Conservation (phyloP, 2,888 invertebrate genomes). For the Mellilla xanthometata region DNA sequence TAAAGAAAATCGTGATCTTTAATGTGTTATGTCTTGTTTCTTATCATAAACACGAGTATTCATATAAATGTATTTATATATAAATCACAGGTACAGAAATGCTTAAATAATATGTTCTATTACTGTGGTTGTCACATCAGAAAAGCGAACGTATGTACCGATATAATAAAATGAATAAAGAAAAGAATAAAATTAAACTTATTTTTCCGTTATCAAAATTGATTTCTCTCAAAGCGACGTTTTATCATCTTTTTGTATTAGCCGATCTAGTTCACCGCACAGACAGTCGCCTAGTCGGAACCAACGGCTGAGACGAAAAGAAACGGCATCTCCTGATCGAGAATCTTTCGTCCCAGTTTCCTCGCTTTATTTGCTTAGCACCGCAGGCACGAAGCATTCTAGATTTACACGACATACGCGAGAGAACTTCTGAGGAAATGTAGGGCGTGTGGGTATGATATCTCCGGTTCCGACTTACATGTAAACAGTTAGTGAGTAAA, state of each 20-base stretch:
- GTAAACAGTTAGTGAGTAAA: too few relatives aligned
- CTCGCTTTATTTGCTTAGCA: constrained; percentile 40
- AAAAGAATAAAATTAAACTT: too few relatives aligned
- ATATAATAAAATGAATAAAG: too few relatives aligned
- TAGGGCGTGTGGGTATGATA: constrained; percentile 21
- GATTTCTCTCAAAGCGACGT: background rate
- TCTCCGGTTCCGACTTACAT: constrained; percentile 5
- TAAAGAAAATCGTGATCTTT: constrained; percentile 6
- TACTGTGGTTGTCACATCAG: too few relatives aligned
- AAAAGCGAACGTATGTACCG: too few relatives aligned
- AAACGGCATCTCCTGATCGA: constrained; percentile 23
- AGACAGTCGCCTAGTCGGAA: background rate
- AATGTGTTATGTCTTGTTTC: constrained; percentile 5
- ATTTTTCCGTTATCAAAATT: too few relatives aligned
- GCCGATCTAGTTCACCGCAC: constrained; percentile 33
- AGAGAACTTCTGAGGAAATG: constrained; percentile 34
- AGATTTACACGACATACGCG: constrained; percentile 30
- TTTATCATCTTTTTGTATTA: constrained; percentile 9
- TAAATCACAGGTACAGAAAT: too few relatives aligned
- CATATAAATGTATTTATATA: background rate
- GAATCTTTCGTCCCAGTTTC: constrained; percentile 39
- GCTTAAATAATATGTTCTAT: too few relatives aligned
- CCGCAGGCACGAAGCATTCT: constrained; percentile 33
- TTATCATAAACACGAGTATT: constrained; percentile 2
- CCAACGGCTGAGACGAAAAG: constrained; percentile 9